Evolutionary conservation across 1,140 invertebrate genomes (phyloP).

Genomic region (Phymastichus coffea): DNA sequence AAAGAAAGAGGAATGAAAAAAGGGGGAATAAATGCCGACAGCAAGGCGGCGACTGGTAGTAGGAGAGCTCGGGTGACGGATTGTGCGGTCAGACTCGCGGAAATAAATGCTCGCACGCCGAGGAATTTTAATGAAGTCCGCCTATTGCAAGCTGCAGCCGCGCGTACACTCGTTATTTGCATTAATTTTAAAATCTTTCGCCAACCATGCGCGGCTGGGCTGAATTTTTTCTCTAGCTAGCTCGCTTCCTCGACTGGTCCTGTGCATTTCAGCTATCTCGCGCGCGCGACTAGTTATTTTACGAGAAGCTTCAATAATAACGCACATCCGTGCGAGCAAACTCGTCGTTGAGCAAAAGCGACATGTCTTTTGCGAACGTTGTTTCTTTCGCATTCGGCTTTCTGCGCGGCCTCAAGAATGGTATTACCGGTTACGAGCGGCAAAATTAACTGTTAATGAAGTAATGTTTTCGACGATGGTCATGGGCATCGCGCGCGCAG

Average conservation of each 20-base stretch:
- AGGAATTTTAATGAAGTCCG: constrained; percentile 44
- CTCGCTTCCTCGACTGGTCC: too few relatives aligned
- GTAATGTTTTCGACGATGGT: not conserved
- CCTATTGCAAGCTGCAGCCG: constrained; percentile 7
- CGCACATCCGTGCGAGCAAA: too few relatives aligned
- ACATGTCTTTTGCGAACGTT: too few relatives aligned
- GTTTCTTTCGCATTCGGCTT: not conserved
- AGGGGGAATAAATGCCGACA: not conserved
- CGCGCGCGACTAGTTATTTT: too few relatives aligned
- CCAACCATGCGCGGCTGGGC: not conserved
- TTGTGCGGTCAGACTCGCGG: constrained; percentile 33
- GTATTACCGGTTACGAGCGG: not conserved
- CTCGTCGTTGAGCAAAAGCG: too few relatives aligned
- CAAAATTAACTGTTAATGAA: constrained; percentile 21
- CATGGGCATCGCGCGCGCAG: too few relatives aligned
- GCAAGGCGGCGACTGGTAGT: not conserved
- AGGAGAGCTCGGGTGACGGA: constrained; percentile 14
- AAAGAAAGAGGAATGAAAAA: too few relatives aligned
- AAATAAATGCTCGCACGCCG: constrained; percentile 36
- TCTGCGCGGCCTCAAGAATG: not conserved
- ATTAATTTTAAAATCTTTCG: constrained; percentile 35
- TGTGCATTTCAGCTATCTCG: too few relatives aligned
- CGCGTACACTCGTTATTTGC: constrained; percentile 33
- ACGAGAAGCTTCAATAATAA: too few relatives aligned
- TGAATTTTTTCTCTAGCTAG: too few relatives aligned